Conservation (phyloP, 2,113 vertebrate genomes). For the Pica pica region DNA sequence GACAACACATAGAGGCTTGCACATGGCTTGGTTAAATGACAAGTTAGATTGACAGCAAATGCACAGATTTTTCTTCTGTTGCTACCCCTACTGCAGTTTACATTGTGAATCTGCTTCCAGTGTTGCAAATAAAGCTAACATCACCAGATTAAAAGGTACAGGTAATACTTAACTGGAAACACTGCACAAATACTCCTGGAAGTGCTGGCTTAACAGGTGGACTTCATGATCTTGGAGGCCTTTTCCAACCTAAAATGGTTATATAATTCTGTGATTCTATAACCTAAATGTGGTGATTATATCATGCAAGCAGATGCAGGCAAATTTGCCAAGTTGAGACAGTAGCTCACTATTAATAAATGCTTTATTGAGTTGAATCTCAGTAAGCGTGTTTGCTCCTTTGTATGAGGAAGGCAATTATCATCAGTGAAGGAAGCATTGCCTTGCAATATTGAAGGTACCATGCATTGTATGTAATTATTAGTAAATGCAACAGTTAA, state of each 20-base stretch:
- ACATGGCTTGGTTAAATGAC: background rate
- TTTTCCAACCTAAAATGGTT: background rate
- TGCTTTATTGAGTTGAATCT: background rate
- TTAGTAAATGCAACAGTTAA: background rate
- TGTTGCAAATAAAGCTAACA: background rate
- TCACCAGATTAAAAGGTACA: background rate
- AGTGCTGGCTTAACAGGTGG: background rate
- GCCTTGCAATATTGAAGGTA: background rate
- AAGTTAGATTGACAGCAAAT: background rate
- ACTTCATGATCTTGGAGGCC: background rate
- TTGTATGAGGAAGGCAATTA: background rate
- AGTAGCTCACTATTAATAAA: background rate
- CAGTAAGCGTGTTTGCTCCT: background rate
- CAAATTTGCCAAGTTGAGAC: background rate
- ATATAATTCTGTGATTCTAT: background rate
- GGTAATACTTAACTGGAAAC: background rate
- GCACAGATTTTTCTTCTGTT: background rate
- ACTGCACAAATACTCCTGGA: background rate
- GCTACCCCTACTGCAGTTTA: background rate
- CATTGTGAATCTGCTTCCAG: background rate
- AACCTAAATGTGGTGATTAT: background rate
- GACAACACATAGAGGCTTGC: background rate
- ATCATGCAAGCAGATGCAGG: background rate
- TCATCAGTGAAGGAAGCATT: background rate
- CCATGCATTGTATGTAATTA: background rate